Conservation (phyloP, 2,888 invertebrate species). For the Catocala sponsa region DNA sequence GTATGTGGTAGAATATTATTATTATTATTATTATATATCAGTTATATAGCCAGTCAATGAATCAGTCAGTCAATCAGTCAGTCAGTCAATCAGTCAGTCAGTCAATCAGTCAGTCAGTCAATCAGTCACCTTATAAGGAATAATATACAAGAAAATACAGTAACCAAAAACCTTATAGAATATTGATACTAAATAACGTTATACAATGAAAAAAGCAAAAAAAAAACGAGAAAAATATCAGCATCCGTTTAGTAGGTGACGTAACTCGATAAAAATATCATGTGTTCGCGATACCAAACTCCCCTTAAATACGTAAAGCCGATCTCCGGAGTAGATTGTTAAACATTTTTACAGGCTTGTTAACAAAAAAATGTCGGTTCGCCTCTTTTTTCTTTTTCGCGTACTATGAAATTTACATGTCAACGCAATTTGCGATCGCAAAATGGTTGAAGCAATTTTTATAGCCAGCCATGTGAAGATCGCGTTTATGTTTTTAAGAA, state of each 20-base stretch:
- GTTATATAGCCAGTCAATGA: too few species aligned
- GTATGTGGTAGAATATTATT: too few species aligned
- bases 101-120: too few species aligned
- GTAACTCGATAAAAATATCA: slow-evolving; percentile 28
- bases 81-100: too few species aligned
- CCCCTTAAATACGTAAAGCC: slow-evolving; percentile 26
- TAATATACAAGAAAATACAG: too few species aligned
- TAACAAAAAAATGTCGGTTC: slow-evolving; percentile 21
- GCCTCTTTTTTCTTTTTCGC: slow-evolving; percentile 6
- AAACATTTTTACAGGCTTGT: slow-evolving; percentile 44
- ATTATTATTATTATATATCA: too few species aligned
- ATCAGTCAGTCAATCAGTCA: too few species aligned
- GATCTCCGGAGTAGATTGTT: slow-evolving; percentile 38
- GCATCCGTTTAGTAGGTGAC: slow-evolving; percentile 11
- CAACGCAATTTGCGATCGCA: slow-evolving; percentile 12
- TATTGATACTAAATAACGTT: not conserved
- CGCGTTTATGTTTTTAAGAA: not conserved
- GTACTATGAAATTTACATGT: slow-evolving; percentile 9
- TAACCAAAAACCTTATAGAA: not conserved
- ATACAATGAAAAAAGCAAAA: slow-evolving; percentile 1
- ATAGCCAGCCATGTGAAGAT: not conserved
- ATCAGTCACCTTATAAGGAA: too few species aligned
- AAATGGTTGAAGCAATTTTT: slow-evolving; percentile 5
- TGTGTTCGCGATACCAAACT: slow-evolving; percentile 15
- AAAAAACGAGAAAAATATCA: slow-evolving; percentile 6